Base-by-base conservation (phyloP, 2,888 invertebrate species). In the Eudemis profundana region DNA sequence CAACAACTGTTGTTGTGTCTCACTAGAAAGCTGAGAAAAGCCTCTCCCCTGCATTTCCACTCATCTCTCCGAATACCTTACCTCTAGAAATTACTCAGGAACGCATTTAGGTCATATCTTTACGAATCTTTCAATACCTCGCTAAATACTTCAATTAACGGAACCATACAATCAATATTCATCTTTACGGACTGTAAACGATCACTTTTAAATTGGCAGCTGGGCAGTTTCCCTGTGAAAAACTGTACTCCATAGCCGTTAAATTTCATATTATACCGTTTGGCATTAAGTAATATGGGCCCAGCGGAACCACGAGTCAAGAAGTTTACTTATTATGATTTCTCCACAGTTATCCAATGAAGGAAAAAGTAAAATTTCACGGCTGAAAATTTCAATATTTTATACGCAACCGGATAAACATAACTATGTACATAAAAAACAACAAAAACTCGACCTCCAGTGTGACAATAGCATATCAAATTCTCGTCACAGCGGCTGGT, bases 381-480 rank as follows among this genome's bases (percentile, higher is more conserved):
- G 57, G 36, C 36, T 50, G 21, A 57, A 64, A 57, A 36, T 49
- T 33, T 44, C 23, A 64, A 59, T 59, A 65, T 46, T 60, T 40
- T 7, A 38, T 60, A 60, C 65, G 65, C 60, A 60, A 65, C 65
- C 65, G 59, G 65, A 53, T 51, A 54, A 47, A 49, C n/a, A 56
- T 54, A 56, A 56, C 59, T 53, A 47, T 53, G 21, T 65, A 56
- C 42, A 56, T 44, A 65, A 65, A n/a, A 60, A 65, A 65, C 53
- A 36, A 46, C 65, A 53, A 60, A 63, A 63, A 56, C n/a, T 21
- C 29, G 66, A 66, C 63, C 67, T 61, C 56, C 42, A 36, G 53
- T 40, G 40, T 53, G 38, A 71, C 71, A 70, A 70, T 68, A 67
- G 66, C 65, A 57, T 68, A 72, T 72, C 71, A 69, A 69, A 70